Evolutionary conservation across 2,888 invertebrate species (phyloP).

Genomic region (Gymnoscelis rufifasciata): DNA sequence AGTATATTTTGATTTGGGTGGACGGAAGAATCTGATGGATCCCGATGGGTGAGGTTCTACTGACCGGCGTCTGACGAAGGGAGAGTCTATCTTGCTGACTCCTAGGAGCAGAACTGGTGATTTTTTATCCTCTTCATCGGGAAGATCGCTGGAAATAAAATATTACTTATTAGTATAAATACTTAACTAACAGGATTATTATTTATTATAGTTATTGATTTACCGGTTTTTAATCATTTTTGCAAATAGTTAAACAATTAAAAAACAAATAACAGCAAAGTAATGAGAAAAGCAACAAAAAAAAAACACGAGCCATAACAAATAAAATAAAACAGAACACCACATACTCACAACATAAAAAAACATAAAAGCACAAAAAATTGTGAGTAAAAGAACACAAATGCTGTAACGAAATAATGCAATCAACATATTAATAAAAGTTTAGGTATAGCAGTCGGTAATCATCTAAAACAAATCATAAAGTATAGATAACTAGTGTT

Average conservation of each 20-base stretch:
- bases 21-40: slow-evolving; percentile 67
- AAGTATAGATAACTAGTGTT: slow-evolving; percentile 9
- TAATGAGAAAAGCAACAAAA: neutral
- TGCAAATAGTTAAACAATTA: too few species aligned
- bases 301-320: slow-evolving; percentile 3
- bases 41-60: slow-evolving; percentile 60
- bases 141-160: slow-evolving; percentile 77
- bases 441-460: neutral
- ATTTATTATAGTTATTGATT: too few species aligned
- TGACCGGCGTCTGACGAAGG: slow-evolving; percentile 63
- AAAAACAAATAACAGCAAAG: too few species aligned
- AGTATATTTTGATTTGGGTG: slow-evolving; percentile 69
- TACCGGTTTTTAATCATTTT: too few species aligned
- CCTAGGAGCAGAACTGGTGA: slow-evolving; percentile 80
- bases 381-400: neutral
- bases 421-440: neutral
- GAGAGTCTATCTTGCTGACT: slow-evolving; percentile 78
- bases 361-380: neutral
- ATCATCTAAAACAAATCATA: neutral
- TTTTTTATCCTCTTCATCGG: slow-evolving; percentile 79
- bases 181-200: too few species aligned
- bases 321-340: slow-evolving; percentile 3
- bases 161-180: neutral
- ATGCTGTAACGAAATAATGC: too few species aligned
- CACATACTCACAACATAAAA: neutral